Conservation (phyloP, 1,140 invertebrate species). For the Macrotrachela quadricornifera region DNA sequence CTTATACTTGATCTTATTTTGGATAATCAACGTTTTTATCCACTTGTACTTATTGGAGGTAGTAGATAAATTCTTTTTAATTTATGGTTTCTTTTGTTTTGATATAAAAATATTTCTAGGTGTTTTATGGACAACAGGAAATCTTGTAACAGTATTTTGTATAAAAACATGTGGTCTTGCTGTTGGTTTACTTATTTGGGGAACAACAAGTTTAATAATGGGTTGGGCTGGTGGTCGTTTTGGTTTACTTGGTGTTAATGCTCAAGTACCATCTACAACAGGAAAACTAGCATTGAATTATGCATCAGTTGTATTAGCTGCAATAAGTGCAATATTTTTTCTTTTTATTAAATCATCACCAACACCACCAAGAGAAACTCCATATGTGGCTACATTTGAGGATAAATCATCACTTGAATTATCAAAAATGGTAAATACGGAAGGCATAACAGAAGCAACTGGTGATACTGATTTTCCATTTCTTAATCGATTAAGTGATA, state of each 20-base stretch:
- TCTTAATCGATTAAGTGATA: neutral
- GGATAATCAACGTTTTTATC: slow-evolving; percentile 17
- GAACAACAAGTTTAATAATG: slow-evolving; percentile 22
- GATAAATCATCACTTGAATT: neutral
- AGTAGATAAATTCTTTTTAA: slow-evolving; percentile 16
- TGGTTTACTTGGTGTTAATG: neutral
- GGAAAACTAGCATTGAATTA: neutral
- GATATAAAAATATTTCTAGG: neutral
- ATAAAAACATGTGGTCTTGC: slow-evolving; percentile 30
- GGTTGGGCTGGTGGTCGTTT: slow-evolving; percentile 16
- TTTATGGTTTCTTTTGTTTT: too few species aligned
- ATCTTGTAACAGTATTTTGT: slow-evolving; percentile 29
- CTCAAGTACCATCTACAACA: neutral
- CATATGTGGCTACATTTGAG: neutral
- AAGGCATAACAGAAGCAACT: neutral
- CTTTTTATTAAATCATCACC: slow-evolving; percentile 5
- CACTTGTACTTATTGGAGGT: slow-evolving; percentile 25
- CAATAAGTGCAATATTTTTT: slow-evolving; percentile 2
- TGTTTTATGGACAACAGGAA: slow-evolving; percentile 14
- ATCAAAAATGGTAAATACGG: neutral
- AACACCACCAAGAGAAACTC: neutral
- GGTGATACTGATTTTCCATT: neutral
- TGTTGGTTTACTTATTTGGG: slow-evolving; percentile 30
- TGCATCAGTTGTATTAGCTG: neutral
- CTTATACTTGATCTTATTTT: slow-evolving; percentile 19